Evolutionary conservation across 2,113 vertebrate species (phyloP).

Genomic region (Centropus unirufus): DNA sequence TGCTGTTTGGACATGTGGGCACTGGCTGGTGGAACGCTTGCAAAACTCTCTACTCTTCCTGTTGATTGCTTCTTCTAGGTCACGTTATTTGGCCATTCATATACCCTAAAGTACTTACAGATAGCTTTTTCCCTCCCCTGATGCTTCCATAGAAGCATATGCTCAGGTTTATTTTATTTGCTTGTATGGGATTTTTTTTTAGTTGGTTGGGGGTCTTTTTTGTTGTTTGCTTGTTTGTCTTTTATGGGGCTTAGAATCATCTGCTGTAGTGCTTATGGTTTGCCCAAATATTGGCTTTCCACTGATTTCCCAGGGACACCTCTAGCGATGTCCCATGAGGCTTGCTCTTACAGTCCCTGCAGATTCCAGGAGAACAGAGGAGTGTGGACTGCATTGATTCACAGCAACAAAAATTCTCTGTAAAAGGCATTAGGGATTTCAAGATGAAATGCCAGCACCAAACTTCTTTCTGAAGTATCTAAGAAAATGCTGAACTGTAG

Average conservation of each 20-base stretch:
- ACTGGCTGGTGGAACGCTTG: background rate
- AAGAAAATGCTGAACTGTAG: background rate
- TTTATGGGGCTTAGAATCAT: background rate
- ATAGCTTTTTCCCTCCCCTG: accelerated
- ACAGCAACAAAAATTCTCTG: background rate
- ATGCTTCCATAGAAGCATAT: background rate
- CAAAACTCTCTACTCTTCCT: background rate
- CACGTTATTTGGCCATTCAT: background rate
- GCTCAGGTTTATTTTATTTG: background rate
- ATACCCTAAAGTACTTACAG: background rate
- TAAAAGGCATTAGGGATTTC: background rate
- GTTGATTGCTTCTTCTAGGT: background rate
- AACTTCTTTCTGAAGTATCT: background rate
- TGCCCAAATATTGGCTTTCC: background rate
- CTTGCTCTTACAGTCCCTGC: background rate
- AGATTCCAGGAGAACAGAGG: background rate
- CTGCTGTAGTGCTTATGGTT: background rate
- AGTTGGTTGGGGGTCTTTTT: no score
- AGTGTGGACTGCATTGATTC: background rate
- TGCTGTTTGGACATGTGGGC: background rate
- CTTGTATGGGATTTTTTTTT: background rate
- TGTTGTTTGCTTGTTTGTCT: background rate
- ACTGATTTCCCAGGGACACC: background rate
- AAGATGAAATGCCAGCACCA: background rate
- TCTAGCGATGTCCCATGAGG: background rate